These are phyloP conservation scores for Pseudopipra pipra DNA, from an alignment of 2,113 vertebrate genomes.

Conservation along the genomic window DNA sequence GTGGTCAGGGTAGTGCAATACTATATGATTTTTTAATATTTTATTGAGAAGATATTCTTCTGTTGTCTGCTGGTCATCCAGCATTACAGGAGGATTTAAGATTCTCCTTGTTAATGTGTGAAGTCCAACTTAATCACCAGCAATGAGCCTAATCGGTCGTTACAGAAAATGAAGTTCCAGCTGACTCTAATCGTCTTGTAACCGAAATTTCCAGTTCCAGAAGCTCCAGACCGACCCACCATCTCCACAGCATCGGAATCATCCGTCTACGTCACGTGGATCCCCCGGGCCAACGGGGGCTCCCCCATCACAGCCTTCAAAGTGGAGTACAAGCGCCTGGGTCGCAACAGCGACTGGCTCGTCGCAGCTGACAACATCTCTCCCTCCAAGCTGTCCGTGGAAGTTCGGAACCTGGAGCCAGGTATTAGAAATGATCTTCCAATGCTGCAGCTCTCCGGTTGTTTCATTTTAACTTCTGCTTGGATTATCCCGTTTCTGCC, in stretches of 20 bases:
- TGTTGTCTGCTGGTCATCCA: neutral
- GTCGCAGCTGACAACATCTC: conserved; percentile 91
- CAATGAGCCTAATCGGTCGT: fast-evolving
- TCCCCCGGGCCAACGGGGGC: conserved; percentile 93
- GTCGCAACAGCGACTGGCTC: conserved; percentile 83
- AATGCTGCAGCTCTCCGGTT: neutral
- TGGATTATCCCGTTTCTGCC: neutral
- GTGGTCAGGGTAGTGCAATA: neutral
- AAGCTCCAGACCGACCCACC: conserved; percentile 93
- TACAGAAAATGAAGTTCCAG: neutral
- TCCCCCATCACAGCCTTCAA: conserved; percentile 96
- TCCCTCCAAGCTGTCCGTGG: conserved; percentile 94
- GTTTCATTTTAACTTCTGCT: neutral
- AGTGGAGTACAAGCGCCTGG: conserved; percentile 88
- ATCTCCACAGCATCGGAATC: conserved; percentile 91
- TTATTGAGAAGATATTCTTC: neutral
- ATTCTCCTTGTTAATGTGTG: neutral
- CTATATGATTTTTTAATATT: neutral
- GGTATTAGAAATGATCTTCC: conserved; percentile 67
- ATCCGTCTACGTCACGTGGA: conserved; percentile 95
- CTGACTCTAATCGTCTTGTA: neutral
- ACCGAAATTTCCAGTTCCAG: conserved; percentile 80
- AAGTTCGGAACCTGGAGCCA: conserved; percentile 91
- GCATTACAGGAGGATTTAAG: neutral
- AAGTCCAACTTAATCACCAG: neutral